Evolutionary conservation across 2,888 invertebrate species (phyloP), one percentile per base, ranked within the genome.

Genomic region (Eupithecia tripunctaria): DNA sequence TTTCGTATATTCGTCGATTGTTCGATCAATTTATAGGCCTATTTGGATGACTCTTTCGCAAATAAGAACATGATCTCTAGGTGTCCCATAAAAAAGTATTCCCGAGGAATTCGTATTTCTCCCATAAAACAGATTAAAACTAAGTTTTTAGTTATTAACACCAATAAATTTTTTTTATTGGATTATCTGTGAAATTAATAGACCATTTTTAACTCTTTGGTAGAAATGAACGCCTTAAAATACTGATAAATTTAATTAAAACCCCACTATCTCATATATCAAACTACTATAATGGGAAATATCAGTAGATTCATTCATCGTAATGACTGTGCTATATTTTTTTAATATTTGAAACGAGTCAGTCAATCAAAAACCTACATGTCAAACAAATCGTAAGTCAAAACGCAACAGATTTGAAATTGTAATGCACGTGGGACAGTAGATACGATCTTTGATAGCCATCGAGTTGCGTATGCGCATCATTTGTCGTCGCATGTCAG

Each of bases 361-460:
- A 71, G 75, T 79, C 76, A 75, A 76, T 79, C 79, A 74, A 18
- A 41, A 21, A 72, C 77, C 21, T 51, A 71, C 73, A 78, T 68
- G 75, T 79, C 78, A 78, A 69, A 69, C 64, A 68, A 76, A 76
- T 74, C 74, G 71, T 69, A 62, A 63, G 70, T 69, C 74, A 73
- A 75, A 75, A 71, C 64, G 36, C 38, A 51, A 25, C 56, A 21
- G 25, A 86, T 86, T 84, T 85, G 76, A 82, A 82, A 86, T 85
- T 86, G 82, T 83, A 87, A 87, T 87, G 74, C 68, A 82, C 83
- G 86, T 86, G 85, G 81, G 85, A 86, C 78, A 72, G 72, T 36
- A 77, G 81, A 81, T 82, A 81, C 67, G 77, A 83, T 84, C 84
- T 79, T 38, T 10, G 74, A 78, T 79, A 76, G 63, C 63, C 68